phyloP scores from a whole-genome alignment of 2,888 invertebrate species.

The Perizoma flavofasciatum region DNA sequence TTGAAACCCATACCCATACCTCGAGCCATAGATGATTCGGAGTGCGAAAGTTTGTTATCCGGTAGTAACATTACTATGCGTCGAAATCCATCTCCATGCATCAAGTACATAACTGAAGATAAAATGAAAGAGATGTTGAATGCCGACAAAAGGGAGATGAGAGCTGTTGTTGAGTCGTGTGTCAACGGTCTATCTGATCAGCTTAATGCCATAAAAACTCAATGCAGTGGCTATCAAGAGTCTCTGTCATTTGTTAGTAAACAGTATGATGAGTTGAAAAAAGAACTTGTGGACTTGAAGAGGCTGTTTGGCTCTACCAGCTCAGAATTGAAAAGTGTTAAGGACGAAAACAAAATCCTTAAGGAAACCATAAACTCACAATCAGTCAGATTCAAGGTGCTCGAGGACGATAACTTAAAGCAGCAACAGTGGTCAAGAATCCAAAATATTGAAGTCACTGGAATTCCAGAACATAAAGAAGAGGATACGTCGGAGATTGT shows the following conservation, averaged over 20 bases:
- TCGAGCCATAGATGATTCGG: background rate
- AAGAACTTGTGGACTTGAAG: slow-evolving; percentile 6
- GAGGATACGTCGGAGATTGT: slow-evolving; percentile 2
- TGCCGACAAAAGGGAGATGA: too few species aligned
- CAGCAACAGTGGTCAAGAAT: slow-evolving; percentile 16
- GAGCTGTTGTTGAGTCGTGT: too few species aligned
- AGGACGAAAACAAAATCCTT: slow-evolving; percentile 11
- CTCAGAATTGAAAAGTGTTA: slow-evolving; percentile 1
- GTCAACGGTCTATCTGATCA: too few species aligned
- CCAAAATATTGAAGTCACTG: slow-evolving; percentile 11
- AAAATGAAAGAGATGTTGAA: slow-evolving; percentile 3
- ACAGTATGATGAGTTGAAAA: slow-evolving; percentile 8
- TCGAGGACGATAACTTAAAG: slow-evolving; percentile 8
- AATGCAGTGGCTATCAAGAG: too few species aligned
- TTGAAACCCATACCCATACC: background rate
- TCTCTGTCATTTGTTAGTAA: too few species aligned
- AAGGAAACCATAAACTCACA: too few species aligned
- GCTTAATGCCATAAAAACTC: too few species aligned
- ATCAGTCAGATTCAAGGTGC: too few species aligned
- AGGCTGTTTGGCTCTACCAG: slow-evolving; percentile 1
- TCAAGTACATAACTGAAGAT: slow-evolving; percentile 8
- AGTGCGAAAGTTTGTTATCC: background rate
- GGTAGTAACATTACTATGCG: background rate
- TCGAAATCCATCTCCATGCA: background rate
- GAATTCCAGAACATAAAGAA: slow-evolving; percentile 7